phyloP scores from a whole-genome alignment of 2,797 vertebrate genomes.

The Gymnodraco acuticeps region DNA sequence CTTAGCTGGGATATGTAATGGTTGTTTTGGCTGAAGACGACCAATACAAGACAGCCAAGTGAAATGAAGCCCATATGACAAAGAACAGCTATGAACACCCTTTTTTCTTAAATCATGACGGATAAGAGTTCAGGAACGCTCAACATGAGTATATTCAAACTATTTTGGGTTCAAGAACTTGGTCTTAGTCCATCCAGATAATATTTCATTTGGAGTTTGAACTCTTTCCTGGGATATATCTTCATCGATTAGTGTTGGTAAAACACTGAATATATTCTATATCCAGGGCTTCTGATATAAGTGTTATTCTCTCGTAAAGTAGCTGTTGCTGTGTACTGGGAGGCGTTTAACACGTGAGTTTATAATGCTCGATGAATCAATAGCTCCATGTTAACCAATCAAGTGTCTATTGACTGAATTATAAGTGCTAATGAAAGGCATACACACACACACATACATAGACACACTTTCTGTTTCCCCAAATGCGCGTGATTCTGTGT shows the following conservation, averaged over 20 bases:
- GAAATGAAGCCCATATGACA: constrained; percentile 54
- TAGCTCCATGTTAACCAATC: constrained; percentile 73
- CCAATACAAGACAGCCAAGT: constrained; percentile 23
- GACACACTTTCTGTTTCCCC: not conserved
- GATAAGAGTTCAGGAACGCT: constrained; percentile 29
- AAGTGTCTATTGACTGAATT: constrained; percentile 65
- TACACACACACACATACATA: constrained; percentile 1
- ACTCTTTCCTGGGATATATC: not conserved
- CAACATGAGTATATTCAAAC: constrained; percentile 9
- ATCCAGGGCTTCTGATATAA: constrained; percentile 4
- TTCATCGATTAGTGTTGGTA: constrained; percentile 1
- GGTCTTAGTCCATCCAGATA: constrained; percentile 9
- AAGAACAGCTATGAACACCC: constrained; percentile 22
- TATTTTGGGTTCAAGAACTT: constrained; percentile 9
- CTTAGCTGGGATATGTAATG: constrained; percentile 48
- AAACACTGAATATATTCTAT: constrained; percentile 12
- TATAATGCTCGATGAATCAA: constrained; percentile 65
- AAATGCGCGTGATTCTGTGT: constrained; percentile 8
- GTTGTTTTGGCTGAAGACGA: constrained; percentile 32
- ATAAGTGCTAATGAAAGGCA: constrained; percentile 67
- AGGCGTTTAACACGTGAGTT: constrained; percentile 40
- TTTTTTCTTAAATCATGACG: constrained; percentile 11
- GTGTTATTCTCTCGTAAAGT: constrained; percentile 28
- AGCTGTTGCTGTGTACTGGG: constrained; percentile 13
- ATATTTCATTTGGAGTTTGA: constrained; percentile 11